Evolutionary conservation across 2,797 vertebrate genomes (phyloP), one percentile per base, ranked within the genome.

Genomic region (Macropodus opercularis): DNA sequence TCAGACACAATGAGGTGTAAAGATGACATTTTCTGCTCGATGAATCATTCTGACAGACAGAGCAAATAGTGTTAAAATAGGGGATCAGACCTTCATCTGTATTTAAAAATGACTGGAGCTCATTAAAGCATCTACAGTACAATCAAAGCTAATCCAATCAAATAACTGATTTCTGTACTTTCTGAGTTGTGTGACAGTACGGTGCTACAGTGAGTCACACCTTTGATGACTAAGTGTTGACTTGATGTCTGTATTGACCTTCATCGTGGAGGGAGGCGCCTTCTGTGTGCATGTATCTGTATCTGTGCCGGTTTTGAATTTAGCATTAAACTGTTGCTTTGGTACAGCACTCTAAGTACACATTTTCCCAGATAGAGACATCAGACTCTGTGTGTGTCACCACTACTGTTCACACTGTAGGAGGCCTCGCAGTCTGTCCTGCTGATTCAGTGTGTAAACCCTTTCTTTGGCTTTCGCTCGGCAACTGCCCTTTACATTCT

Each of bases 401-500:
- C 69, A 58, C 44, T 56, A 49, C 83, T 74, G 69, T 52, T 83
- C 74, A 76, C 31, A 29, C 43, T 62, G 27, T 22, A 52, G 69
- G 72, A 77, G 60, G 64, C 62, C 64, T 73, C 41, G 27, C 58
- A 70, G 53, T 21, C 62, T 71, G 66, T 71, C 64, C 54, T 49
- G 59, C 59, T 82, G 75, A 79, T 65, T 75, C 72, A 71, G 15
- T 35, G 50, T 69, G 49, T 58, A 36, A 77, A 31, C 35, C 44
- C 47, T 58, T 53, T 35, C 53, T 69, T 55, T 73, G 68, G 79
- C 75, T 77, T 53, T 42, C 31, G 65, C 56, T 75, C 81, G 76
- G n/a, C n/a, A n/a, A n/a, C n/a, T n/a, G n/a, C n/a, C n/a, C n/a
- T n/a, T n/a, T n/a, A 32, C 43, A 53, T n/a, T 48, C 21, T 52